phyloP scores from a whole-genome alignment of 2,888 invertebrate genomes.

The Rotaria macrura region DNA sequence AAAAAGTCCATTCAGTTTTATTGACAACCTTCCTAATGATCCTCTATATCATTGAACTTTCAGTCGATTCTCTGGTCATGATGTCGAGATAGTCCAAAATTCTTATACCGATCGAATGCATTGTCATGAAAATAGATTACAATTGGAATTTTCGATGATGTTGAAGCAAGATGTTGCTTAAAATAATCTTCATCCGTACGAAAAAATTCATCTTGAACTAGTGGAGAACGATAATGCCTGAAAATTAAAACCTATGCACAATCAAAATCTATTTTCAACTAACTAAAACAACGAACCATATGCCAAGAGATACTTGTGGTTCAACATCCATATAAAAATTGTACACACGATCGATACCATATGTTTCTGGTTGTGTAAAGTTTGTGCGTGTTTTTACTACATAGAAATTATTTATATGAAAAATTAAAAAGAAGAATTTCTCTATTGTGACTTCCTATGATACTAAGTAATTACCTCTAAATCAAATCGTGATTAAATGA shows the following conservation, averaged over 20 bases:
- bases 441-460: no score
- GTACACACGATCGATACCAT: conserved; percentile 17
- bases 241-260: not conserved
- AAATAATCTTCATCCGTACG: conserved; percentile 23
- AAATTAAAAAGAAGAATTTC: no score
- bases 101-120: conserved; percentile 22
- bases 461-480: no score
- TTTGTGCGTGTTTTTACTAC: conserved; percentile 6
- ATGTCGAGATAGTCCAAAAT: no score
- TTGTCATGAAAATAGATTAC: conserved; percentile 29
- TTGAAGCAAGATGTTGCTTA: not conserved
- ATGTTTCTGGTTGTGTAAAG: conserved; percentile 16
- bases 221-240: conserved; percentile 27
- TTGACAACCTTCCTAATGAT: no score
- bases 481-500: no score
- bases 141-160: not conserved
- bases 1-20: no score
- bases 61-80: no score
- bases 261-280: not conserved
- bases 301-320: conserved; percentile 16
- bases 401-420: not conserved
- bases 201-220: conserved; percentile 19
- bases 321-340: conserved; percentile 30
- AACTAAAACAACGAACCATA: not conserved
- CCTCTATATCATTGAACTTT: no score